Base-by-base conservation (phyloP, 2,113 vertebrate species). In the Beaufortia kweichowensis region DNA sequence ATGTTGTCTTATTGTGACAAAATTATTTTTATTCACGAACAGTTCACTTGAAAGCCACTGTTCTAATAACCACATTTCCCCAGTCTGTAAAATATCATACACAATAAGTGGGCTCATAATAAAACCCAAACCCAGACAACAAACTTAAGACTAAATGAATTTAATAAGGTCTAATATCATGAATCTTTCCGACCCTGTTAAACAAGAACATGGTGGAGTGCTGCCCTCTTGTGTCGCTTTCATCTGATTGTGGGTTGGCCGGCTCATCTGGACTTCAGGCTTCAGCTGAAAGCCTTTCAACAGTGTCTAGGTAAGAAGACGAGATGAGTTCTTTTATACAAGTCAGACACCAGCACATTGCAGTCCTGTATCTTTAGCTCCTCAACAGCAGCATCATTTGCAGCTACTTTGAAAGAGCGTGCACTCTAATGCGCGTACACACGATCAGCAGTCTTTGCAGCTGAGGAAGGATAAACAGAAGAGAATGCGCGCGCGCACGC, bases 371-470 rank as follows among this genome's bases (percentile, higher is more conserved):
- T n/a, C n/a, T n/a, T n/a, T n/a, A n/a, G n/a, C n/a, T n/a, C n/a
- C n/a, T n/a, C n/a, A n/a, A n/a, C n/a, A n/a, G n/a, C n/a, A n/a
- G n/a, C n/a, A n/a, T n/a, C n/a, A n/a, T n/a, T n/a, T n/a, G n/a
- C n/a, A n/a, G n/a, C n/a, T n/a, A n/a, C 33, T 35, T 94, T 92
- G 86, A 96, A 95, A 6, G 94, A 95, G 0, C 82, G 67, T 10
- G 17, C 8, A 78, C 91, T 93, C 6, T 89, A 83, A 35, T 95
- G 94, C 19, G 92, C 93, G 73, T 91, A 88, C 2, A 95, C 82
- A 0, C n/a, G n/a, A n/a, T n/a, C n/a, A n/a, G n/a, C n/a, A n/a
- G n/a, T n/a, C n/a, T 94, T 85, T 80, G 94, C 83, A 0, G 91
- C 62, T 9, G 62, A 35, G 33, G 33, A 1, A 35, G 9, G 33